Evolutionary conservation across 2,797 vertebrate genomes (phyloP).

Genomic region (Mionectes olivaceus): DNA sequence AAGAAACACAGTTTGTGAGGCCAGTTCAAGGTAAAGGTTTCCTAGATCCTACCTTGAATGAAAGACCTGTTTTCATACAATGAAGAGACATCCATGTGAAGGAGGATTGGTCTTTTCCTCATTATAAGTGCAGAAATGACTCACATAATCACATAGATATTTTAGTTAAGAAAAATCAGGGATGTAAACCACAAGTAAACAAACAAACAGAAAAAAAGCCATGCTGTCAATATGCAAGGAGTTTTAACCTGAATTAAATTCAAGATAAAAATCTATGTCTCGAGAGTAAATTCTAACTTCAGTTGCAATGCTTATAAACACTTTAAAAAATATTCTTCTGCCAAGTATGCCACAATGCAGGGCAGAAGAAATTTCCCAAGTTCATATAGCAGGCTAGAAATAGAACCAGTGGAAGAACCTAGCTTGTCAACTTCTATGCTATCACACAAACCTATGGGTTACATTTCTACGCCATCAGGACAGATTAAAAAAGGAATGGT

Average conservation of each 20-base stretch:
- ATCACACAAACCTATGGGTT: neutral
- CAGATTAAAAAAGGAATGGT: neutral
- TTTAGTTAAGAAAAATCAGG: neutral
- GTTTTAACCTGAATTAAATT: neutral
- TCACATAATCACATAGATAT: neutral
- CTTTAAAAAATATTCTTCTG: neutral
- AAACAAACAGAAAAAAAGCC: neutral
- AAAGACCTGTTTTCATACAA: neutral
- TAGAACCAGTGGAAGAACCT: neutral
- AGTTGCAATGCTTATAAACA: neutral
- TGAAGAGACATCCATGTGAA: neutral
- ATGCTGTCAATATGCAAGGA: neutral
- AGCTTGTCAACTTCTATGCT: neutral
- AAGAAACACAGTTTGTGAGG: neutral
- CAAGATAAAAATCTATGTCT: neutral
- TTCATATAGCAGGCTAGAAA: neutral
- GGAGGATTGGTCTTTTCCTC: neutral
- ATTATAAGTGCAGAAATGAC: neutral
- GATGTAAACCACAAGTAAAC: neutral
- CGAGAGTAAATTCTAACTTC: neutral
- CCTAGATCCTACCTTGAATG: neutral
- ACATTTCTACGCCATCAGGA: neutral
- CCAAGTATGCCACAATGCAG: neutral
- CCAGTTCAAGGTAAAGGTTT: neutral
- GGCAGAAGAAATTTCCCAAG: neutral